Base-by-base conservation (phyloP, 2,888 invertebrate species). In the Cantharis flavilabris region DNA sequence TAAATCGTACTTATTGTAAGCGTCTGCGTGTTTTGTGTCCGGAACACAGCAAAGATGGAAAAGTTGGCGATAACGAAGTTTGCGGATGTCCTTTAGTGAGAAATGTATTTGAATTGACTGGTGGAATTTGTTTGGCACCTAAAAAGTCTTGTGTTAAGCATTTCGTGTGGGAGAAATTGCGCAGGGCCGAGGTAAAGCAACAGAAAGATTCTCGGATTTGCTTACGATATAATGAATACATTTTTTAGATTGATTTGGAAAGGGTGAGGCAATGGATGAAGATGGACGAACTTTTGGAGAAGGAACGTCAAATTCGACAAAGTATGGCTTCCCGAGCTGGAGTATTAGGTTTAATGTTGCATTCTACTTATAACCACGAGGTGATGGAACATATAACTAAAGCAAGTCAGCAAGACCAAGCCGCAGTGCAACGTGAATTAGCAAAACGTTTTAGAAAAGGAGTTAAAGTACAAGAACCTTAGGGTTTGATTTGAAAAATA, bases 281-380 rank as follows among this genome's bases (percentile, higher is more conserved):
- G 86, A 91, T 98, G 85, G 99, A 98, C 83, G 98, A 98, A 85
- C 89, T 98, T 65, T 92, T 98, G 71, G 98, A 98, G 84, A 97
- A 98, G 86, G 98, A 98, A 88, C 91, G 97, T 78, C 96, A 95
- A 84, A 94, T 97, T 28, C 90, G 97, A 3, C 91, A 91, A 14
- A 92, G 91, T 79, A 92, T 92, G 92, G 91, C 91, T 1, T 94
- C 92, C 83, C 92, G 98, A 76, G 97, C 97, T 65, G 98, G 98
- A 0, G 96, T 98, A 0, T 89, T 99, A 13, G 97, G 97, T 0
- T 90, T 99, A 1, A 95, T 99, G 95, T 89, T 99, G n/a, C 98
- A 99, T 87, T 97, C 98, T 7, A 98, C 98, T 0, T 97, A 97
- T 86, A 97, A 98, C 89, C 97, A 98, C 86, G 97, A 96, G 83